Evolutionary conservation across 2,888 invertebrate genomes (phyloP).

Genomic region (Diplazon laetatorius): DNA sequence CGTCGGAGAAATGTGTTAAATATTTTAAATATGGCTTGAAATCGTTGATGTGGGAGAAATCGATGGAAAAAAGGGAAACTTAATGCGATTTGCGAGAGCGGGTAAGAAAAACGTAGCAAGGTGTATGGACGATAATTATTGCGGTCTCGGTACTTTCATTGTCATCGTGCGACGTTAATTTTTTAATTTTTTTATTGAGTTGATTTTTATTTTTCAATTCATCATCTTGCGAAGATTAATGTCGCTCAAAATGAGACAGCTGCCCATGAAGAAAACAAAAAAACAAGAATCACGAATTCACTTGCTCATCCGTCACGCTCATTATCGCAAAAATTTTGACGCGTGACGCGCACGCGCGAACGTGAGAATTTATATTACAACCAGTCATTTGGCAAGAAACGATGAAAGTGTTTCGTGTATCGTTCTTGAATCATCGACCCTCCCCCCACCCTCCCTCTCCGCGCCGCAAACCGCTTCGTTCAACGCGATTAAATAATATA

Average conservation of each 20-base stretch:
- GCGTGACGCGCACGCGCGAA: constrained; percentile 43
- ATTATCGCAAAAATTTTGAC: constrained; percentile 38
- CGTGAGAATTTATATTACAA: constrained; percentile 74
- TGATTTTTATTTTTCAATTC: constrained; percentile 15
- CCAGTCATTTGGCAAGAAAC: constrained; percentile 69
- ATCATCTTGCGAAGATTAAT: constrained; percentile 39
- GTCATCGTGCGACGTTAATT: constrained; percentile 38
- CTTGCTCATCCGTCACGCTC: constrained; percentile 21
- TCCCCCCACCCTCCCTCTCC: no score
- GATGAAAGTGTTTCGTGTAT: constrained; percentile 66
- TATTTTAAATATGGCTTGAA: constrained; percentile 58
- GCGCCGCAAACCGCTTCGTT: constrained; percentile 55
- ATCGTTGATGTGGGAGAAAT: constrained; percentile 41
- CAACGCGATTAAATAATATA: constrained; percentile 66
- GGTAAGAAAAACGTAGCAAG: constrained; percentile 63
- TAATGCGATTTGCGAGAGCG: constrained; percentile 58
- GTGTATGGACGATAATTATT: constrained; percentile 50
- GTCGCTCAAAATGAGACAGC: constrained; percentile 61
- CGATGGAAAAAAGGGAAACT: constrained; percentile 39
- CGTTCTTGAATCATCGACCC: constrained; percentile 56
- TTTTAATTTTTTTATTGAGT: constrained; percentile 17
- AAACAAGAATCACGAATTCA: constrained; percentile 57
- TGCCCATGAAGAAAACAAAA: constrained; percentile 62
- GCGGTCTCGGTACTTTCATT: constrained; percentile 52
- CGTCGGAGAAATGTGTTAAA: constrained; percentile 9